phyloP scores from a whole-genome alignment of 2,888 invertebrate genomes.

The Acrobasis suavella region DNA sequence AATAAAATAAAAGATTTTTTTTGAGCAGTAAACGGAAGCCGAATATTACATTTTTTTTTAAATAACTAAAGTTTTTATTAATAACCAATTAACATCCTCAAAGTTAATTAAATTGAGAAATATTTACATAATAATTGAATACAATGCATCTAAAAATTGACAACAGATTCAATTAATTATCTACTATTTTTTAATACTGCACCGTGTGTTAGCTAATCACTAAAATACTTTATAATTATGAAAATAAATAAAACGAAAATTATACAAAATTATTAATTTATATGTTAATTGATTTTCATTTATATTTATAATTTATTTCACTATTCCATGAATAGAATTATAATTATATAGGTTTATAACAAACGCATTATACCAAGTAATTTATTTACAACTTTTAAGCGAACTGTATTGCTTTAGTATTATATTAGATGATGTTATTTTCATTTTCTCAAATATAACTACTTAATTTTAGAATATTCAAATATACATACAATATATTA shows the following conservation, averaged over 20 bases:
- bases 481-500: conserved; percentile 36
- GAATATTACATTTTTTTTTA: too few species aligned
- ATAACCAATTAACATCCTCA: too few species aligned
- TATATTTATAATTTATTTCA: conserved; percentile 31
- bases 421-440: conserved; percentile 39
- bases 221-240: conserved; percentile 25
- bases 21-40: too few species aligned
- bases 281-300: neutral
- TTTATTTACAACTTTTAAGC: conserved; percentile 54
- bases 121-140: conserved; percentile 38
- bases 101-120: neutral
- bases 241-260: conserved; percentile 37
- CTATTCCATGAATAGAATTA: conserved; percentile 53
- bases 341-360: conserved; percentile 34
- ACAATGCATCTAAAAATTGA: conserved; percentile 60
- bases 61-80: too few species aligned
- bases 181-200: conserved; percentile 41
- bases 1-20: too few species aligned
- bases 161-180: conserved; percentile 51
- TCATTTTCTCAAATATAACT: conserved; percentile 31
- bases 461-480: conserved; percentile 30
- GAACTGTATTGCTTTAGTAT: conserved; percentile 66
- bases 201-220: conserved; percentile 33
- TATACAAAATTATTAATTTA: conserved; percentile 14
- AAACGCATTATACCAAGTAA: conserved; percentile 34